phyloP scores from a whole-genome alignment of 2,797 vertebrate species.

The Buceros bicornis region DNA sequence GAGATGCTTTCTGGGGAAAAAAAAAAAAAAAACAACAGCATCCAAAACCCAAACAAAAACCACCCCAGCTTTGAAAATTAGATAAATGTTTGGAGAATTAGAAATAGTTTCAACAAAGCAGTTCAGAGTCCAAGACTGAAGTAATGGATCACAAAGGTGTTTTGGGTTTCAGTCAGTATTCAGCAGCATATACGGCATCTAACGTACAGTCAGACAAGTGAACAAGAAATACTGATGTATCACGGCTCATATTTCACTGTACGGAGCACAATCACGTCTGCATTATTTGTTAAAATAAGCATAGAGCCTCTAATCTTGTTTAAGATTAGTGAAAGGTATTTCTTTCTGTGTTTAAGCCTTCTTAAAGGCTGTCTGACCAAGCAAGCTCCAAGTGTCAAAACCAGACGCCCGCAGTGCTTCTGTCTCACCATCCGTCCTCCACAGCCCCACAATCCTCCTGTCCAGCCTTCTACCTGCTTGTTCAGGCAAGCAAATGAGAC shows the following conservation, averaged over 20 bases:
- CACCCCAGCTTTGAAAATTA: background rate
- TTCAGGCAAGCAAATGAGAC: slow-evolving; percentile 11
- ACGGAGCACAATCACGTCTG: background rate
- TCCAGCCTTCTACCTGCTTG: background rate
- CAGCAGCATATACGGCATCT: background rate
- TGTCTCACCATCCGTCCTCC: background rate
- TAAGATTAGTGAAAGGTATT: background rate
- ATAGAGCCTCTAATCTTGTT: background rate
- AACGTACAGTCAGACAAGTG: background rate
- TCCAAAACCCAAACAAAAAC: too few species aligned
- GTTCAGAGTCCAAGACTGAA: background rate
- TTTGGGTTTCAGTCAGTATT: background rate
- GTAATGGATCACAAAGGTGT: background rate
- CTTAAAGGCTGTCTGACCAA: background rate
- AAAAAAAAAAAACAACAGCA: background rate
- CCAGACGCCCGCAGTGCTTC: background rate
- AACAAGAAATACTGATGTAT: background rate
- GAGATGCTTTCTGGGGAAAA: background rate
- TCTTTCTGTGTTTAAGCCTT: background rate
- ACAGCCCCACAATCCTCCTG: background rate
- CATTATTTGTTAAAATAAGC: background rate
- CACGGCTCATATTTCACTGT: background rate
- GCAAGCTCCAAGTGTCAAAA: background rate
- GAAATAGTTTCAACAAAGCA: background rate
- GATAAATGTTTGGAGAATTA: background rate